Conservation (phyloP, 2,888 invertebrate species). For the Ceramica pisi region DNA sequence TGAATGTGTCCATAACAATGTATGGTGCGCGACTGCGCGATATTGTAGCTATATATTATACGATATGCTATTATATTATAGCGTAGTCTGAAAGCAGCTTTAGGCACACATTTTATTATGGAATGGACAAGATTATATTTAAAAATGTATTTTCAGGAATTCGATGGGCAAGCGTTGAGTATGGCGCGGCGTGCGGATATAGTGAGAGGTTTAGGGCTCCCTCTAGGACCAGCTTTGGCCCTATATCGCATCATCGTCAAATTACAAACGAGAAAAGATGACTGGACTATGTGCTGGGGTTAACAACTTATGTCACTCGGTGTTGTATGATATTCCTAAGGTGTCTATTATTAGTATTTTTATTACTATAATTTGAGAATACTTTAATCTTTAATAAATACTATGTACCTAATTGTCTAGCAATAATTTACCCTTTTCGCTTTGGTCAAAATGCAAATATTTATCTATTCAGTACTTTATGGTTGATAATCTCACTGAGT, state of each 20-base stretch:
- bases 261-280: slow-evolving; percentile 95
- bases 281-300: slow-evolving; percentile 93
- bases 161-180: slow-evolving; percentile 97
- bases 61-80: too few relatives aligned
- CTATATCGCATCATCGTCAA: slow-evolving; percentile 95
- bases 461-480: too few relatives aligned
- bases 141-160: slow-evolving; percentile 91
- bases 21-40: too few relatives aligned
- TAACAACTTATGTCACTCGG: slow-evolving; percentile 73
- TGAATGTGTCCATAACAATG: too few relatives aligned
- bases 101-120: not conserved
- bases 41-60: too few relatives aligned
- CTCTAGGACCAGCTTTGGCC: slow-evolving; percentile 96
- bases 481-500: too few relatives aligned
- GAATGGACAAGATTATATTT: not conserved
- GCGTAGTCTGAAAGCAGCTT: too few relatives aligned
- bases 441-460: not conserved
- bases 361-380: slow-evolving; percentile 16
- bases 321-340: slow-evolving; percentile 1
- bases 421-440: not conserved
- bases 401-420: not conserved
- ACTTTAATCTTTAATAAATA: slow-evolving; percentile 28
- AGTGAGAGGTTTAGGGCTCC: slow-evolving; percentile 94
- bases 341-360: not conserved
- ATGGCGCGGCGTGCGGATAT: slow-evolving; percentile 96